phyloP scores from a whole-genome alignment of 2,113 vertebrate genomes.

The Polypterus senegalus region DNA sequence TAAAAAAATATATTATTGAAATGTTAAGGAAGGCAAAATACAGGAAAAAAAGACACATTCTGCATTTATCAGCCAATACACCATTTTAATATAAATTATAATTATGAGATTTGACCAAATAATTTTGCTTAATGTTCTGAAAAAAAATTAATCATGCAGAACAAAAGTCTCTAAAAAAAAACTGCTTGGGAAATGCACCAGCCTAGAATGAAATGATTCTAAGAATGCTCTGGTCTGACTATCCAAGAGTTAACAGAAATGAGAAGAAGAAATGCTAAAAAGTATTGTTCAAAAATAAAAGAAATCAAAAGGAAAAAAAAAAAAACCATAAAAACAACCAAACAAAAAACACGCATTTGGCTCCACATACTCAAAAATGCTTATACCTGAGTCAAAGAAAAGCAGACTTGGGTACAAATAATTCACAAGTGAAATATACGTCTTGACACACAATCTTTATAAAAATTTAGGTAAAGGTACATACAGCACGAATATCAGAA shows the following conservation, averaged over 20 bases:
- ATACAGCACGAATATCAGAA: conserved; percentile 53
- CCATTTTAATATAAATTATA: too few species aligned
- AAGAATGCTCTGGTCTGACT: too few species aligned
- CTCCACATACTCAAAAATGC: conserved; percentile 42
- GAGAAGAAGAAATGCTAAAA: neutral
- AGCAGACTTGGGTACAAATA: conserved; percentile 48
- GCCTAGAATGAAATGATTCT: too few species aligned
- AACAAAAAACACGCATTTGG: conserved; percentile 27
- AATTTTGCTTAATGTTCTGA: too few species aligned
- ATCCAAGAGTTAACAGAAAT: conserved; percentile 3
- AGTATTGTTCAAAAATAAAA: neutral
- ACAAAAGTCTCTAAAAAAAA: too few species aligned
- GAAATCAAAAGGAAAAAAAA: neutral
- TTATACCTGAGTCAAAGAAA: conserved; percentile 8
- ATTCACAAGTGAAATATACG: conserved; percentile 59
- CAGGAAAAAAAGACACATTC: too few species aligned
- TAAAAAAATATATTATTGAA: too few species aligned
- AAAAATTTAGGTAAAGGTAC: conserved; percentile 63
- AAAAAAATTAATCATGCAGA: too few species aligned
- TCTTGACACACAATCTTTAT: conserved; percentile 71
- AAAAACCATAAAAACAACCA: conserved; percentile 22
- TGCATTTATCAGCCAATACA: too few species aligned
- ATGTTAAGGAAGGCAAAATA: too few species aligned
- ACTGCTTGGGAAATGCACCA: too few species aligned
- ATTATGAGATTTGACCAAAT: too few species aligned